A percentile compares a stretch with the other conserved stretches of the same genome.
phyloP scores from a whole-genome alignment of 2,797 vertebrate genomes.

The Potorous gilbertii region DNA sequence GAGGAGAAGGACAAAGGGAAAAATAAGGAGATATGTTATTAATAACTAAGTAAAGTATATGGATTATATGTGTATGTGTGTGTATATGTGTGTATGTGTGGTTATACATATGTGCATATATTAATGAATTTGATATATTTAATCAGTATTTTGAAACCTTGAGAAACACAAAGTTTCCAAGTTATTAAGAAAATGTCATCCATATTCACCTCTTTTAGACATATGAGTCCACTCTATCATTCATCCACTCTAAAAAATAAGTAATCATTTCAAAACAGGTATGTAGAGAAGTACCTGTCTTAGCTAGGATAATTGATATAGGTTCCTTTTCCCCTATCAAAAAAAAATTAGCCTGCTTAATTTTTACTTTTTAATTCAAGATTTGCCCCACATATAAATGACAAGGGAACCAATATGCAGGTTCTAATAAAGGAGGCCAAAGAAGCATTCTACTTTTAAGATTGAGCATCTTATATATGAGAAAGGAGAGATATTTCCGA shows the following conservation, averaged over 20 bases:
- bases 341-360: not conserved
- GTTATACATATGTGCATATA: not conserved
- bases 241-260: not conserved
- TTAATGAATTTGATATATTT: not conserved
- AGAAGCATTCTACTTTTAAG: not conserved
- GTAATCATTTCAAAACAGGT: not conserved
- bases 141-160: not conserved
- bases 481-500: not conserved
- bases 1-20: conserved; percentile 10
- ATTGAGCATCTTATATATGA: not conserved
- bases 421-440: not conserved
- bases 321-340: not conserved
- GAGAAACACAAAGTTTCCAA: not conserved
- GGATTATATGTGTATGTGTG: not conserved
- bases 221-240: not conserved
- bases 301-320: not conserved
- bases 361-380: not conserved
- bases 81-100: too few species aligned
- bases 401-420: not conserved
- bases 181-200: not conserved
- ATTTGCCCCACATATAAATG: not conserved
- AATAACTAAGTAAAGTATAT: conserved; percentile 5
- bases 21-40: not conserved
- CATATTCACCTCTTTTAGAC: not conserved
- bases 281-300: not conserved